phyloP scores from a whole-genome alignment of 2,797 vertebrate genomes.

The Rhodeus uyekii region DNA sequence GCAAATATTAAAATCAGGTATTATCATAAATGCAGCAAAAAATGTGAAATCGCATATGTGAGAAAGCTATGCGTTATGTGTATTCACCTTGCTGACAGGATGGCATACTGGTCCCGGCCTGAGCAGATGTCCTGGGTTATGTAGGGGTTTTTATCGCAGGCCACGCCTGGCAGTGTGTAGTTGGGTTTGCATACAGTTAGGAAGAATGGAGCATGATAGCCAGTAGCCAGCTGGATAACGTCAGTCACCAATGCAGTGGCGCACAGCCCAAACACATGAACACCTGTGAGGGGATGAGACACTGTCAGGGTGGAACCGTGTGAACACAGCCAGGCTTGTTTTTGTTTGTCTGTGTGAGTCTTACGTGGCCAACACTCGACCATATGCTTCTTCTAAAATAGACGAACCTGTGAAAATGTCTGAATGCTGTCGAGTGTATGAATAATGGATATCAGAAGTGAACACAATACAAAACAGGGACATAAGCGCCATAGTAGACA shows the following conservation, averaged over 20 bases:
- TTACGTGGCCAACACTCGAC: neutral
- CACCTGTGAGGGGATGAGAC: conserved; percentile 73
- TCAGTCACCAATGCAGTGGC: conserved; percentile 94
- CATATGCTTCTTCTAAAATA: conserved; percentile 49
- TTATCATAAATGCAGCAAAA: neutral
- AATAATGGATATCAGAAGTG: conserved; percentile 32
- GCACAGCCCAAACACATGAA: conserved; percentile 95
- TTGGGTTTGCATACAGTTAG: conserved; percentile 97
- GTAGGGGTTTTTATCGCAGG: conserved; percentile 90
- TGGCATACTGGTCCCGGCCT: conserved; percentile 89
- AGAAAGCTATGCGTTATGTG: conserved; percentile 23
- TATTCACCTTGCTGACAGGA: conserved; percentile 88
- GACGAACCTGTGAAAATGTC: conserved; percentile 54
- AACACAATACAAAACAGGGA: too few species aligned
- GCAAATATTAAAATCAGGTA: conserved; percentile 3
- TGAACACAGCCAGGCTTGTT: conserved; percentile 13
- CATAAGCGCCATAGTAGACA: too few species aligned
- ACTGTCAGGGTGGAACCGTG: neutral
- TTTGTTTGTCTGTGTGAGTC: conserved; percentile 21
- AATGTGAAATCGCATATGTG: neutral
- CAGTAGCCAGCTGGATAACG: conserved; percentile 93
- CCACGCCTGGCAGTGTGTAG: conserved; percentile 90
- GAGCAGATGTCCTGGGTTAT: conserved; percentile 94
- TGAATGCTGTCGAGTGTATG: neutral
- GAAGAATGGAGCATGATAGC: conserved; percentile 96